Evolutionary conservation across 2,797 vertebrate genomes (phyloP).

Genomic region (Dromococcyx pavoninus): DNA sequence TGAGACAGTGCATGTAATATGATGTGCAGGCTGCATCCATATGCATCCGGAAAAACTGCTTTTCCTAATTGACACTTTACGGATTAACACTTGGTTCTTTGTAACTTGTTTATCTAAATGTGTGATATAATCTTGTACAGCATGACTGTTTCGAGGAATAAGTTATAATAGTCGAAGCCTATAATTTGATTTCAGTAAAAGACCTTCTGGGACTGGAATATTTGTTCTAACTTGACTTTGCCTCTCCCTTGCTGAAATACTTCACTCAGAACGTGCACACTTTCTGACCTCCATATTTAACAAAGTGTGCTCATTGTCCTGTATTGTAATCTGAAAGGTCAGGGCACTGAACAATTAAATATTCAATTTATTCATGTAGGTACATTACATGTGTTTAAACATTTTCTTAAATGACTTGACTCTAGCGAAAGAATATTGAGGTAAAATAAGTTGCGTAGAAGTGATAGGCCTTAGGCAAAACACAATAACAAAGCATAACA

Average conservation of each 20-base stretch:
- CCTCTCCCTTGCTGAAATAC: background rate
- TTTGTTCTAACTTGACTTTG: conserved; percentile 47
- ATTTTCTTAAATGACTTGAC: conserved; percentile 42
- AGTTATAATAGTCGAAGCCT: conserved; percentile 34
- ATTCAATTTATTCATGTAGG: conserved; percentile 49
- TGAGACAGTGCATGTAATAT: background rate
- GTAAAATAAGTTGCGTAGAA: background rate
- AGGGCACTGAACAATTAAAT: conserved; percentile 30
- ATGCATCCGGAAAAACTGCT: background rate
- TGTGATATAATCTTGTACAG: conserved; percentile 15
- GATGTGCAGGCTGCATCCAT: background rate
- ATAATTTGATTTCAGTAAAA: conserved; percentile 48
- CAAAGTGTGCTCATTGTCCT: conserved; percentile 19
- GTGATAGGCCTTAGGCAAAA: background rate
- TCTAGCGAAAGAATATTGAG: background rate
- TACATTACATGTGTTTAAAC: conserved; percentile 4
- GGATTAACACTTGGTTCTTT: conserved; percentile 26
- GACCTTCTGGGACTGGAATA: conserved; percentile 15
- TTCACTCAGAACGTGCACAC: conserved; percentile 6
- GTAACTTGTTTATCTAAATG: conserved; percentile 38
- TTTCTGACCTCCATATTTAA: background rate
- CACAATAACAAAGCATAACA: background rate
- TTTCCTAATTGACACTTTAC: background rate
- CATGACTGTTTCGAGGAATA: conserved; percentile 2
- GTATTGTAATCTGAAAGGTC: conserved; percentile 41